Conservation (phyloP, 2,113 vertebrate species). For the Phyllopteryx taeniolatus region DNA sequence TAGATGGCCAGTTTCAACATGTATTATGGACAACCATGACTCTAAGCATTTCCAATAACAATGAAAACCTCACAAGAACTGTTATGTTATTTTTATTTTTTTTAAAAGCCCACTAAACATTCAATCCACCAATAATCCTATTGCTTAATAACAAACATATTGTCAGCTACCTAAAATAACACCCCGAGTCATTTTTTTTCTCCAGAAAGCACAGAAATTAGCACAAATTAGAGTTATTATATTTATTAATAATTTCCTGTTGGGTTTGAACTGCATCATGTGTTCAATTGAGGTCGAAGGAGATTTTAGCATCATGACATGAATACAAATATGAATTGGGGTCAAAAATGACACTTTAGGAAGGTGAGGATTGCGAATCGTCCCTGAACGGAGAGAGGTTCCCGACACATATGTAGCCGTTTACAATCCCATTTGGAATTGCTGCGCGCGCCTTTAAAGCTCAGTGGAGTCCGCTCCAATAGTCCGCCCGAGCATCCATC, state of each 20-base stretch:
- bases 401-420: no score
- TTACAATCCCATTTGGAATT: neutral
- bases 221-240: neutral
- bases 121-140: neutral
- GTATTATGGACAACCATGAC: no score
- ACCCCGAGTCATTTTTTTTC: neutral
- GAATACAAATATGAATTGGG: neutral
- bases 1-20: neutral
- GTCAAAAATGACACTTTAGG: neutral
- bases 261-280: neutral
- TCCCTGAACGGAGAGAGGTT: neutral
- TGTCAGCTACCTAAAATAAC: neutral
- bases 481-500: neutral
- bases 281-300: neutral
- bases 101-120: neutral
- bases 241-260: no score
- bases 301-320: neutral
- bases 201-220: neutral
- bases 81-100: no score
- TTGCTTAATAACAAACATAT: neutral
- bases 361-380: neutral
- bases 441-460: constrained; percentile 29
- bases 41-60: neutral
- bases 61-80: no score
- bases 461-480: constrained; percentile 2